Percentiles rank a stretch among this genome's conserved stretches.
Conservation (phyloP, 2,113 vertebrate genomes). For the Scortum barcoo region DNA sequence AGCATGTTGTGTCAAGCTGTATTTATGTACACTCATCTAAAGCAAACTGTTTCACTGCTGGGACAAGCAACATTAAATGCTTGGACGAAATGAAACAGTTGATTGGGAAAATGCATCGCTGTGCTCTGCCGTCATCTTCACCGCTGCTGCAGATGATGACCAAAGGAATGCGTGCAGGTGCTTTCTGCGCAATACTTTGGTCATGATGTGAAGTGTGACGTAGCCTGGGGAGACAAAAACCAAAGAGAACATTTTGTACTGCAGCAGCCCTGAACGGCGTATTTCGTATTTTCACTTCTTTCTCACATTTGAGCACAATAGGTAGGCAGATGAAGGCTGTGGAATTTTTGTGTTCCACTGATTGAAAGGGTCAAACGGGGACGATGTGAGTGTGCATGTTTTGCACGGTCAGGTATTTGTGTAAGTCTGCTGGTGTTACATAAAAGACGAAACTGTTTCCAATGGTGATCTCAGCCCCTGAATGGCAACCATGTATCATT, state of each 20-base stretch:
- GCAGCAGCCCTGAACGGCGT: background rate
- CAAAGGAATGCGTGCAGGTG: background rate
- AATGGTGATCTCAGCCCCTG: background rate
- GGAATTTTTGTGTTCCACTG: background rate
- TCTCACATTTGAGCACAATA: background rate
- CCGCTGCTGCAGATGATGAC: background rate
- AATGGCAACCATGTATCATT: conserved; percentile 8
- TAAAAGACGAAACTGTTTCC: background rate
- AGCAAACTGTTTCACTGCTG: conserved; percentile 14
- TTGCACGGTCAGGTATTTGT: background rate
- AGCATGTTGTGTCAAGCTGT: conserved; percentile 18
- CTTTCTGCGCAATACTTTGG: background rate
- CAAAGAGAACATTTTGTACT: background rate
- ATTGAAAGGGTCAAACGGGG: conserved; percentile 1
- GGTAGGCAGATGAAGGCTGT: background rate
- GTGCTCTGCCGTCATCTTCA: background rate
- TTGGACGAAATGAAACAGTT: background rate
- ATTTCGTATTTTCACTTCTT: background rate
- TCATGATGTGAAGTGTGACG: background rate
- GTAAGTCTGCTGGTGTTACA: background rate
- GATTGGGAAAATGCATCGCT: background rate
- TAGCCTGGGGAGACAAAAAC: too few species aligned
- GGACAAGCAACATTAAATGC: conserved; percentile 13
- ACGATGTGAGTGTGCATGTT: background rate
- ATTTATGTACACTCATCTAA: conserved; percentile 23